These are phyloP conservation scores for Dasypus novemcinctus DNA, from an alignment of 2,113 vertebrate genomes.

Conservation along the genomic window DNA sequence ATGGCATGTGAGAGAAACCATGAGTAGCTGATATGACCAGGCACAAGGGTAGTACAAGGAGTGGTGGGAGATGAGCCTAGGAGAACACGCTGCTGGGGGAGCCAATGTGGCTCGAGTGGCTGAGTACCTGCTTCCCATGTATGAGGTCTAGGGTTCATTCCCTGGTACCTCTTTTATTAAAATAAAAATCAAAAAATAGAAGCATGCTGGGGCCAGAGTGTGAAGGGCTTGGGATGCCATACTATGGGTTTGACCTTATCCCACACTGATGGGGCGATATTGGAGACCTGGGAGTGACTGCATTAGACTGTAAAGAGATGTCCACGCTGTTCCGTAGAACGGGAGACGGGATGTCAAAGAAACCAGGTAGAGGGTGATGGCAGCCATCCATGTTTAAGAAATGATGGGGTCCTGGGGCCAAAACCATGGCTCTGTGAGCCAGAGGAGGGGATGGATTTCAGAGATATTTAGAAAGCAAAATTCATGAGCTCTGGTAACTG, in stretches of 20 bases:
- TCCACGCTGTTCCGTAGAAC: background rate
- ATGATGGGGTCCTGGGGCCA: background rate
- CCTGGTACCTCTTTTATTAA: too few relatives aligned
- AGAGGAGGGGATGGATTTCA: background rate
- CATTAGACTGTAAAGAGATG: background rate
- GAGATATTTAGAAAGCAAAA: slow-evolving; percentile 6
- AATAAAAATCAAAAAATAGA: too few relatives aligned
- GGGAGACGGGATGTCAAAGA: background rate
- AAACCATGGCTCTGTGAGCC: background rate
- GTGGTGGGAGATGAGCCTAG: background rate
- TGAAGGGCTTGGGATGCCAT: background rate
- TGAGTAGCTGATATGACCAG: too few relatives aligned
- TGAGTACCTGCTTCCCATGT: too few relatives aligned
- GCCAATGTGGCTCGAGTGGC: too few relatives aligned
- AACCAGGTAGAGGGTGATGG: background rate
- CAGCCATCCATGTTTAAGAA: background rate
- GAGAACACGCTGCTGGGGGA: background rate
- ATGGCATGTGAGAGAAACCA: background rate
- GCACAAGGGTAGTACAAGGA: background rate
- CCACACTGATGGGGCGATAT: background rate
- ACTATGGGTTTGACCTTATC: background rate
- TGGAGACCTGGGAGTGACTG: background rate
- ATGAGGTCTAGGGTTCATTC: too few relatives aligned
- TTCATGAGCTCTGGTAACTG: background rate
- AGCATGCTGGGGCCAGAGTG: background rate